Evolutionary conservation across 2,113 vertebrate species (phyloP), one percentile per base, ranked within the genome.

Genomic region (Ibidorhyncha struthersii): DNA sequence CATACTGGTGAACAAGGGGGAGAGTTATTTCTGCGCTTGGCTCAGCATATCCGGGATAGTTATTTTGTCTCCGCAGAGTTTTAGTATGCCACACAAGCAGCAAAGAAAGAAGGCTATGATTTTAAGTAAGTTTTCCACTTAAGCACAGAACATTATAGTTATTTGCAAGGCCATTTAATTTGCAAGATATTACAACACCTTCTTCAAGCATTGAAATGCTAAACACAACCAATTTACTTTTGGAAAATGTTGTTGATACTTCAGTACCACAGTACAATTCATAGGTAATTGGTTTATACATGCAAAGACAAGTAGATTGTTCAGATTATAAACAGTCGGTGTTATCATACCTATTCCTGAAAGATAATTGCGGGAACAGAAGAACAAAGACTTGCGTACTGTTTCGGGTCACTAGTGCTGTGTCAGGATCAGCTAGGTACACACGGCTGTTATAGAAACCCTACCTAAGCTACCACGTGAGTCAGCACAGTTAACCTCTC

Each of bases 401-500:
- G 16, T 4, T 87, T 41, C 0, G 0, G 45, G 81, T 49, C 82
- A 56, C 23, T 8, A 26, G 34, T 2, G 14, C 45, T 63, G 30
- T 29, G 49, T 4, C 47, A 55, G 71, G 41, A 80, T 73, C 47
- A 72, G 23, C 18, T 56, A 23, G 27, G 47, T 85, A 45, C 40
- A 3, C 7, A 9, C 1, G 14, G 63, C 15, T 16, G 13, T 29
- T 23, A 32, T 3, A n/a, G 79, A 32, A 69, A 20, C 19, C 45
- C 65, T 29, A 1, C 69, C 36, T 20, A 4, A 34, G 4, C 10
- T 40, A n/a, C 53, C 16, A 2, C 0, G 0, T 1, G 49, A 40
- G 18, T 70, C 73, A 43, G 3, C 8, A 2, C 41, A 14, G 5
- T 1, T n/a, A 78, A 27, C 58, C 22, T 79, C 36, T 8, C 2